phyloP scores from a whole-genome alignment of 2,113 vertebrate genomes.

The Sitta europaea region DNA sequence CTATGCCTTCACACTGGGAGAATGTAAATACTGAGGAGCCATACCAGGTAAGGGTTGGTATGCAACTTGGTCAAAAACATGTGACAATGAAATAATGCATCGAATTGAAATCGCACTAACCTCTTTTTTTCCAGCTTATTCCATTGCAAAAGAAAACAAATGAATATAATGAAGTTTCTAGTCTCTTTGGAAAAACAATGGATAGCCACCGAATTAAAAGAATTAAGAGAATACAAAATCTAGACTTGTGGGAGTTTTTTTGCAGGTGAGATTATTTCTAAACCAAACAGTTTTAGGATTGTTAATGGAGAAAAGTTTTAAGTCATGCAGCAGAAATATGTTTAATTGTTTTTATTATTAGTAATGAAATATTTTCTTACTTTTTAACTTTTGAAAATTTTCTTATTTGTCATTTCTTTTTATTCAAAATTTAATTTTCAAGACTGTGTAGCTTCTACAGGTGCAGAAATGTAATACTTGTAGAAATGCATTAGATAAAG shows the following conservation, averaged over 20 bases:
- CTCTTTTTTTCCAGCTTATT: conserved; percentile 74
- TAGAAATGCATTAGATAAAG: not conserved
- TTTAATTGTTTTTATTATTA: not conserved
- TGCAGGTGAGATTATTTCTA: conserved; percentile 84
- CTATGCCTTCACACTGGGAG: conserved; percentile 92
- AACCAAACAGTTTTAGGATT: conserved; percentile 9
- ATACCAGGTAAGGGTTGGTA: conserved; percentile 81
- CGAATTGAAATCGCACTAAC: not conserved
- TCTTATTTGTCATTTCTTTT: not conserved
- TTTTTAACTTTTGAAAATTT: not conserved
- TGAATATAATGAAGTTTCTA: conserved; percentile 91
- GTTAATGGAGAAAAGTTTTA: not conserved
- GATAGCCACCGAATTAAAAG: conserved; percentile 85
- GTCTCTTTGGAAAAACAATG: conserved; percentile 91
- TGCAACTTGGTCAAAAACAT: not conserved
- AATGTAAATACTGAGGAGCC: conserved; percentile 88
- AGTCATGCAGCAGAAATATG: not conserved
- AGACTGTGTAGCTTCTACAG: not conserved
- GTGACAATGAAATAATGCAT: not conserved
- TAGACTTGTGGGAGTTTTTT: conserved; percentile 97
- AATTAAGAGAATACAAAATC: conserved; percentile 95
- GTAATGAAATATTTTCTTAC: not conserved
- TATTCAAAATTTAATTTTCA: not conserved
- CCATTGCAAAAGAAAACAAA: conserved; percentile 87
- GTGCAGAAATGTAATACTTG: not conserved